A percentile compares a stretch with the other conserved stretches of the same genome.
phyloP scores from a whole-genome alignment of 37 sponge, comb jelly and placozoan species.

The Ianthella basta region DNA sequence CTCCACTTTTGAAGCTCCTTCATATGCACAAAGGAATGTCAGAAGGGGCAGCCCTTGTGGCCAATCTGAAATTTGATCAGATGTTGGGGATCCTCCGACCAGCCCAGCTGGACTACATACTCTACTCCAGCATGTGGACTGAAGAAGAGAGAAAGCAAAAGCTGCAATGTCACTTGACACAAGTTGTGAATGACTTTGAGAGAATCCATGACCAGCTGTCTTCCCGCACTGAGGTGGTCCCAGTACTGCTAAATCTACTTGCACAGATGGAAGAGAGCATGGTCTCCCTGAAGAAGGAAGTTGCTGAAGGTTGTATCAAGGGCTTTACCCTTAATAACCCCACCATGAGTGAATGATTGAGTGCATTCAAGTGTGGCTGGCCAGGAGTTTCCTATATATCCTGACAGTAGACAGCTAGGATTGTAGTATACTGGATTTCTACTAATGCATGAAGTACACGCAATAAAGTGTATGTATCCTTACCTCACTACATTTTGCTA shows the following conservation, averaged over 20 bases:
- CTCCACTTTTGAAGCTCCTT: not conserved
- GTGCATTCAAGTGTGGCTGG: too few relatives aligned
- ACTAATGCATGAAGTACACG: not conserved
- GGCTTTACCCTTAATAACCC: not conserved
- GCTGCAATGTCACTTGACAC: not conserved
- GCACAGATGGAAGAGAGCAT: not conserved
- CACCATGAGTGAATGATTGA: conserved; percentile 8
- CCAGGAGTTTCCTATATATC: too few relatives aligned
- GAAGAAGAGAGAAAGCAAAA: not conserved
- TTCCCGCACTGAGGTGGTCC: not conserved
- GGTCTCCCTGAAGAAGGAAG: not conserved
- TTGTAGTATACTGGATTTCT: too few relatives aligned
- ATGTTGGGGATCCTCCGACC: not conserved
- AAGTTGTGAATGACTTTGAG: not conserved
- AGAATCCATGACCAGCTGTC: not conserved
- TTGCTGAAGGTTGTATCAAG: not conserved
- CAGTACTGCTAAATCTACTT: not conserved
- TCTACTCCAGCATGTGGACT: not conserved
- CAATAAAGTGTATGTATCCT: too few relatives aligned
- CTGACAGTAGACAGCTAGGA: too few relatives aligned
- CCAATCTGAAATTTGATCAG: not conserved
- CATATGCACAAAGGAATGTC: not conserved
- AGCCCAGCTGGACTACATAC: not conserved
- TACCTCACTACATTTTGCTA: too few relatives aligned
- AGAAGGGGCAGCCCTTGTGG: not conserved